Evolutionary conservation across 2,888 invertebrate genomes (phyloP).

Genomic region (Diarsia brunnea): DNA sequence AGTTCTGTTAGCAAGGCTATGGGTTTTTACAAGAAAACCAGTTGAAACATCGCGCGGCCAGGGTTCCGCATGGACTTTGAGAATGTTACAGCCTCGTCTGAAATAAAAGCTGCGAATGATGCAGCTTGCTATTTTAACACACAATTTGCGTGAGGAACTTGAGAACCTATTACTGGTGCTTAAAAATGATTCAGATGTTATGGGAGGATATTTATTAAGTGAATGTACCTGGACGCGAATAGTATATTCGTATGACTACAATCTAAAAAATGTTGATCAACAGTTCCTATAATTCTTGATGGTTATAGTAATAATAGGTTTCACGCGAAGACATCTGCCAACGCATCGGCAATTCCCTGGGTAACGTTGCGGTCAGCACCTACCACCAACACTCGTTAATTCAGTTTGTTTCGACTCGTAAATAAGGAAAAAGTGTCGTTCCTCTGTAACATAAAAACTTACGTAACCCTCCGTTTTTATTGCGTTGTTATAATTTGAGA

Average conservation of each 20-base stretch:
- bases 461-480: constrained; percentile 26
- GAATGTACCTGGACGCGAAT: neutral
- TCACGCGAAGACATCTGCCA: constrained; percentile 40
- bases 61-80: constrained; percentile 51
- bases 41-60: constrained; percentile 57
- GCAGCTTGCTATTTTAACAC: constrained; percentile 34
- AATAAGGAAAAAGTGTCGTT: constrained; percentile 57
- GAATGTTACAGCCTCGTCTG: constrained; percentile 15
- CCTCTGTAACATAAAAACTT: constrained; percentile 34
- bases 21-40: constrained; percentile 69
- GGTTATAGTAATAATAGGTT: constrained; percentile 21
- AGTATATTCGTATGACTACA: constrained; percentile 14
- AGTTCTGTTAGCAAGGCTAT: constrained; percentile 60
- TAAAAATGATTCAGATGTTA: constrained; percentile 38
- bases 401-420: constrained; percentile 37
- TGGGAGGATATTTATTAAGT: constrained; percentile 6
- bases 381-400: constrained; percentile 23
- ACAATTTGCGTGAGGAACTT: constrained; percentile 5
- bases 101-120: constrained; percentile 22
- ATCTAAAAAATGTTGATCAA: neutral
- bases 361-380: constrained; percentile 45
- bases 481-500: constrained; percentile 44
- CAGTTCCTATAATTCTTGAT: constrained; percentile 28
- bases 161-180: neutral
- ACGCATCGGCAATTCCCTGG: constrained; percentile 58